A percentile compares a stretch with the other conserved stretches of the same genome.
Evolutionary conservation across 2,888 invertebrate genomes (phyloP).

Genomic region (Monoplex corrugatus): DNA sequence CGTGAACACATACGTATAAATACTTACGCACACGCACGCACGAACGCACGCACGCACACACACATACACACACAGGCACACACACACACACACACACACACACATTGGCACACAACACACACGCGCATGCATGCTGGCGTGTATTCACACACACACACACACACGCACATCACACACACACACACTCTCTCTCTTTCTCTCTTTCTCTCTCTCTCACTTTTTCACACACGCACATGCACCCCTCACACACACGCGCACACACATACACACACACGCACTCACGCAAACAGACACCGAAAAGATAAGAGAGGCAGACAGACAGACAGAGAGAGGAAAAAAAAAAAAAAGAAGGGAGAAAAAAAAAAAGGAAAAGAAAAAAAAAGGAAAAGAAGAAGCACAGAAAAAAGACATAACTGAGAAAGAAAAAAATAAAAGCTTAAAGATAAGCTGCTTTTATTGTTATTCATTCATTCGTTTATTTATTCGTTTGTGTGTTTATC

Average conservation of each 20-base stretch:
- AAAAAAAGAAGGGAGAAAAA: too few relatives aligned
- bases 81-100: constrained; percentile 21
- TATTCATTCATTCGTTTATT: too few relatives aligned
- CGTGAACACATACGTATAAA: background rate
- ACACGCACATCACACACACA: background rate
- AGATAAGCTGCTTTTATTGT: too few relatives aligned
- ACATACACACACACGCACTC: background rate
- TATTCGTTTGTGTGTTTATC: too few relatives aligned
- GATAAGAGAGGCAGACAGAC: background rate
- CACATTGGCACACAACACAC: background rate
- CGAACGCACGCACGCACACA: background rate
- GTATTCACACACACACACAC: background rate
- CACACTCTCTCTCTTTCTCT: background rate
- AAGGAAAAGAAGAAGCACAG: too few relatives aligned
- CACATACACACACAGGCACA: background rate
- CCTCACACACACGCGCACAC: background rate
- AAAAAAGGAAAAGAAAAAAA: too few relatives aligned
- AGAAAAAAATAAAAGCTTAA: too few relatives aligned
- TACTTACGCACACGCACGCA: background rate
- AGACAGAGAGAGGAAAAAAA: background rate
- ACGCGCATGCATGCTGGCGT: background rate
- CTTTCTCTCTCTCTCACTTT: background rate
- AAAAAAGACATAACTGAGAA: too few relatives aligned
- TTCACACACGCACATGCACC: too few relatives aligned
- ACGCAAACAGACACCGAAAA: background rate